Conservation (phyloP, 1,140 invertebrate species). For the Gryllus bimaculatus region DNA sequence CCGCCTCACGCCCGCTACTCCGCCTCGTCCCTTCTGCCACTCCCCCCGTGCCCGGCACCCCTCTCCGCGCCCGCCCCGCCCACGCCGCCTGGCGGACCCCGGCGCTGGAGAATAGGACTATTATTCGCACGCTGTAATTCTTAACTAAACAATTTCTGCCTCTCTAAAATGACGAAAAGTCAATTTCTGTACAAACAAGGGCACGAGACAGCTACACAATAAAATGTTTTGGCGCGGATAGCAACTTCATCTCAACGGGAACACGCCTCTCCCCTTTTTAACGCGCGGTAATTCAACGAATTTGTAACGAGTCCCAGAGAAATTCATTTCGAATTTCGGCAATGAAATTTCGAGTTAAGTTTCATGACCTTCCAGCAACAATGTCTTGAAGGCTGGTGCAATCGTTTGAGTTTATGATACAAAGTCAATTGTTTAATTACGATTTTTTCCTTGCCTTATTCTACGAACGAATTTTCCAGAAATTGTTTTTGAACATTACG, state of each 20-base stretch:
- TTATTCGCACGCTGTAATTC: constrained; percentile 20
- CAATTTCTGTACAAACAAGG: constrained; percentile 17
- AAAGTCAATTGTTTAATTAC: too few species aligned
- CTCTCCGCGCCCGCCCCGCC: neutral
- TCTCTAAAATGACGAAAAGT: constrained; percentile 15
- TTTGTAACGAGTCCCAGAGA: neutral
- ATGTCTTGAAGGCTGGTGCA: neutral
- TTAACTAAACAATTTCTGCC: constrained; percentile 18
- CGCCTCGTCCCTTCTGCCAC: neutral
- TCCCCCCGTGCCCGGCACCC: neutral
- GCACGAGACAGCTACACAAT: neutral
- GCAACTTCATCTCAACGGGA: neutral
- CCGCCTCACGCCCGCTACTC: neutral
- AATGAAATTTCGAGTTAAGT: neutral
- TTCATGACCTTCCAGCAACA: neutral
- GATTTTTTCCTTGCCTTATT: too few species aligned
- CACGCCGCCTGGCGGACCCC: neutral
- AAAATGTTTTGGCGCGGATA: neutral
- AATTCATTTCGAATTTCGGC: neutral
- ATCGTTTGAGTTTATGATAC: too few species aligned
- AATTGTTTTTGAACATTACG: too few species aligned
- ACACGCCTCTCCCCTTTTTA: neutral
- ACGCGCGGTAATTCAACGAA: neutral
- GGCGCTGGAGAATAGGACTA: constrained; percentile 19
- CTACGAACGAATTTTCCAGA: too few species aligned